phyloP scores from a whole-genome alignment of 2,888 invertebrate species.

The Diplazon laetatorius region DNA sequence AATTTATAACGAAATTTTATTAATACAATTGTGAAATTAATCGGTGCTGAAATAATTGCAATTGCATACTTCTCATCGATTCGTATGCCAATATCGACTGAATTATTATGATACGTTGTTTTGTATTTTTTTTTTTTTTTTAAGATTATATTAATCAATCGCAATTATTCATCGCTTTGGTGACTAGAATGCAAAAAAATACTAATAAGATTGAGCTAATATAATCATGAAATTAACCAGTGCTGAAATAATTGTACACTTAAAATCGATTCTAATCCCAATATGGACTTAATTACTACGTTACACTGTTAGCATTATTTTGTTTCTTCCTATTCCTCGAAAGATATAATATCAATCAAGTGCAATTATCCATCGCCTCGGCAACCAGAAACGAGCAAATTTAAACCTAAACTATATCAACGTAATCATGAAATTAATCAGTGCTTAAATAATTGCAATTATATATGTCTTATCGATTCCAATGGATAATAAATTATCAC shows the following conservation, averaged over 20 bases:
- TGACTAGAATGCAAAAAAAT: not conserved
- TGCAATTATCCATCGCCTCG: constrained; percentile 52
- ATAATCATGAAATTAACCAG: no score
- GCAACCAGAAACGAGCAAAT: not conserved
- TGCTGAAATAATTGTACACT: no score
- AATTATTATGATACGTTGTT: not conserved
- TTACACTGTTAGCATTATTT: no score
- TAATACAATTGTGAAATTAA: not conserved
- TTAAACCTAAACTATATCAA: not conserved
- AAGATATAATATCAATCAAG: constrained; percentile 39
- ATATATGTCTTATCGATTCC: not conserved
- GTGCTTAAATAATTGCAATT: not conserved
- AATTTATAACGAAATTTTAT: not conserved
- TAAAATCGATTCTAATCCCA: no score
- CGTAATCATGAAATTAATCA: not conserved
- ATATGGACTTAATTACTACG: no score
- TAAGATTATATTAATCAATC: no score
- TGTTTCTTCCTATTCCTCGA: no score
- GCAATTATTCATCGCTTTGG: no score
- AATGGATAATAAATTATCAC: not conserved
- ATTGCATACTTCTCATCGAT: not conserved
- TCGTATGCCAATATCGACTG: not conserved
- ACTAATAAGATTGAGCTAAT: not conserved
- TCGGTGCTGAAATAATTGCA: not conserved
- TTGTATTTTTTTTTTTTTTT: not conserved